Base-by-base conservation (phyloP, 2,113 vertebrate genomes). In the Galeopterus variegatus region DNA sequence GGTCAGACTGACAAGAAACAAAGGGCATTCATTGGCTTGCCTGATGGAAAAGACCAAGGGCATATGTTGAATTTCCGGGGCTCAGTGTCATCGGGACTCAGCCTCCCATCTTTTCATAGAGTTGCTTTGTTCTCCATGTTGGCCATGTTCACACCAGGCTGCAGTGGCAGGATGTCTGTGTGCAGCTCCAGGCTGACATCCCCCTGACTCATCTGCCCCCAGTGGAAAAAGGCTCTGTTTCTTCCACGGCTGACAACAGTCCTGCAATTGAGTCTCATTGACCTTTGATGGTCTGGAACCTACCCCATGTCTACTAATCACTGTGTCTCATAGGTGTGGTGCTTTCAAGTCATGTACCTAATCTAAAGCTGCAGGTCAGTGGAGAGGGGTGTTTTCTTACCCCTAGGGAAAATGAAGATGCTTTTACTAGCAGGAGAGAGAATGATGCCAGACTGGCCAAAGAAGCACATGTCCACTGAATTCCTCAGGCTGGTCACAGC, bases 281-380 rank as follows among this genome's bases (percentile, higher is more conserved):
- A 31, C 11, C 12, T 26, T 50, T 1, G 5, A 0, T 52, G 12
- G 11, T 31, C 21, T 18, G 6, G 76, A 21, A n/a, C 50, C 5
- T 31, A n/a, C 12, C 24, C 31, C 50, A 6, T 4, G 14, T 54
- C 33, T 5, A 11, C 11, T 1, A 11, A 19, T 6, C 5, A 15
- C 64, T 65, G 8, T 41, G 82, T 91, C 15, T 0, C 0, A 7
- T 6, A 8, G 5, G n/a, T 0, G 0, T 41, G 7, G 2, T 6
- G 31, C 17, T 48, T 26, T 12, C 33, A 73, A 56, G 54, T 6
- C 33, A 12, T 7, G 4, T 8, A 8, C 45, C 54, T 79, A 2
- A 48, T 92, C 18, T 13, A 3, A 4, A 11, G 6, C 60, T 67
- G 9, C 23, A 31, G 31, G 17, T 52, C 15, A 31, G 11, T 28